Evolutionary conservation across 2,888 invertebrate genomes (phyloP).

Genomic region (Diplazon laetatorius): DNA sequence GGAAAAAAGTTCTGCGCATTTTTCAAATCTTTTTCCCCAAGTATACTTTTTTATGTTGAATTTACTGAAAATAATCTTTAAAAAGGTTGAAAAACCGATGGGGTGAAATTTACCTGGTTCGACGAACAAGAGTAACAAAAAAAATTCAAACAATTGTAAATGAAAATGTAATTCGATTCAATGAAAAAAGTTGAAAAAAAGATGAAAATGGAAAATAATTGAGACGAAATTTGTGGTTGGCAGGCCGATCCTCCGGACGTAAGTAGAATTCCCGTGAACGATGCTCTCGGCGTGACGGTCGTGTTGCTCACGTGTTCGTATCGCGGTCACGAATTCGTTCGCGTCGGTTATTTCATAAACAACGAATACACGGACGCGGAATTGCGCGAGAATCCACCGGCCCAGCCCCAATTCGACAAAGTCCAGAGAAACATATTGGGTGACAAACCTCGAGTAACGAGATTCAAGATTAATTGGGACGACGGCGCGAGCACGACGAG

Average conservation of each 20-base stretch:
- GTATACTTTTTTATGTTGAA: too few relatives aligned
- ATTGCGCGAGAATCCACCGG: conserved; percentile 96
- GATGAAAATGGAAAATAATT: too few relatives aligned
- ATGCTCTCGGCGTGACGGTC: conserved; percentile 99
- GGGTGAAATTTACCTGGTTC: too few relatives aligned
- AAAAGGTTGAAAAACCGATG: too few relatives aligned
- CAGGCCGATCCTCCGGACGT: conserved; percentile 98
- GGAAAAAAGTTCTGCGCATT: too few relatives aligned
- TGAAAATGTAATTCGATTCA: too few relatives aligned
- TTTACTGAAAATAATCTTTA: too few relatives aligned
- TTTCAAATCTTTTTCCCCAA: too few relatives aligned
- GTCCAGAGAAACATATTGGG: conserved; percentile 85
- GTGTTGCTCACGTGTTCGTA: conserved; percentile 97
- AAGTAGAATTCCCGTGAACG: conserved; percentile 95
- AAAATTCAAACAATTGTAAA: too few relatives aligned
- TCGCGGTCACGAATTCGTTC: conserved; percentile 94
- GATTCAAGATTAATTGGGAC: conserved; percentile 99
- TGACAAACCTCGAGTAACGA: conserved; percentile 93
- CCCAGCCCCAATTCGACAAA: conserved; percentile 96
- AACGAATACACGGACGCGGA: conserved; percentile 98
- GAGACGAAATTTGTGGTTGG: too few relatives aligned
- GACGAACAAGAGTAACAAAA: too few relatives aligned
- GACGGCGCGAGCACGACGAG: conserved; percentile 83
- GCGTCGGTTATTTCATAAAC: conserved; percentile 99
- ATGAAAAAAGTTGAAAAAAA: too few relatives aligned